phyloP scores from a whole-genome alignment of 2,888 invertebrate genomes.

The Diarsia mendica region DNA sequence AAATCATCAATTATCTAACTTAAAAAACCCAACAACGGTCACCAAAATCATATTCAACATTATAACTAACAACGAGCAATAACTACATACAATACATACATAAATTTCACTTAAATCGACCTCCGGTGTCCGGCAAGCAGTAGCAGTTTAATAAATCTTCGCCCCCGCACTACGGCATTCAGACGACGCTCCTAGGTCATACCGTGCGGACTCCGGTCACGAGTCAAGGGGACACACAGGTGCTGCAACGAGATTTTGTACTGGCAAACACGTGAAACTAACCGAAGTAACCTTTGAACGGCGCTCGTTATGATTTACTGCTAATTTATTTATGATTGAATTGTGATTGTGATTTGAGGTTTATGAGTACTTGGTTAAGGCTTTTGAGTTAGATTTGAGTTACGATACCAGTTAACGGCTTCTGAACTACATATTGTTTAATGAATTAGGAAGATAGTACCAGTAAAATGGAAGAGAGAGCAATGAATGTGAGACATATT shows the following conservation, averaged over 20 bases:
- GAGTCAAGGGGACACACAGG: slow-evolving; percentile 64
- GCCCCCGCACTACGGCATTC: slow-evolving; percentile 74
- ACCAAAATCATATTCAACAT: slow-evolving; percentile 29
- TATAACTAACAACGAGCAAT: slow-evolving; percentile 60
- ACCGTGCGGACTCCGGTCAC: slow-evolving; percentile 62
- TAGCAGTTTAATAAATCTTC: slow-evolving; percentile 85
- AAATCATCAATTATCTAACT: background rate
- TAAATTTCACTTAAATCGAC: slow-evolving; percentile 77
- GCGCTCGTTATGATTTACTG: slow-evolving; percentile 45
- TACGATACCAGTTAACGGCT: background rate
- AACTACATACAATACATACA: slow-evolving; percentile 75
- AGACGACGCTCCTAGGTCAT: slow-evolving; percentile 65
- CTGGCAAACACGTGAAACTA: slow-evolving; percentile 45
- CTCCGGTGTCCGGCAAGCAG: slow-evolving; percentile 74
- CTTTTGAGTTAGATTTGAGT: background rate
- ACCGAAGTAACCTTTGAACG: slow-evolving; percentile 58
- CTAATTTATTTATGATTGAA: slow-evolving; percentile 46
- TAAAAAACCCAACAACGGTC: slow-evolving; percentile 4
- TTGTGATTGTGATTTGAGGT: slow-evolving; percentile 19
- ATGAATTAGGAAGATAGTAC: background rate
- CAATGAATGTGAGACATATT: background rate
- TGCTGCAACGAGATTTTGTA: slow-evolving; percentile 48
- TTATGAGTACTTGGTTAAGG: slow-evolving; percentile 1
- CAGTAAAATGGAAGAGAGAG: background rate
- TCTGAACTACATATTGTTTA: background rate